Base-by-base conservation (phyloP, 1,140 invertebrate species). In the Diabrotica undecimpunctata region DNA sequence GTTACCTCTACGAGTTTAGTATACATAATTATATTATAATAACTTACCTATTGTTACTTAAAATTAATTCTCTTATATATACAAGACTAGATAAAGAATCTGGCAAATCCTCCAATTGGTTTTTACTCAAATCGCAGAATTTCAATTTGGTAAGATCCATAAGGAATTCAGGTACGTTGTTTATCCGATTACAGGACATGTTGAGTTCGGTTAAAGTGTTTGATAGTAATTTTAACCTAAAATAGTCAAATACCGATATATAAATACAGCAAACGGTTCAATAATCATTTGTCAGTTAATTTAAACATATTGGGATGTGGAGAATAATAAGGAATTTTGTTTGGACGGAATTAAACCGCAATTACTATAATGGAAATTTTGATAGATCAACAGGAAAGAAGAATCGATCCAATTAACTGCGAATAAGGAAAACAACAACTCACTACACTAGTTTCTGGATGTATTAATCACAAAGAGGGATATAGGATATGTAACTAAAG, bases 61-160 rank as follows among this genome's bases (percentile, higher is more conserved):
- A 83, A 70, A 90, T 88, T 0, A 96, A 81, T 79, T 95, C 92
- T 72, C 91, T 84, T 54, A 96, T 75, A 61, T 85, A 81, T 59
- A 85, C 82, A 38, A 94, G 75, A 0, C 79, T 72, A 9, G 82
- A 79, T 53, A 95, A 79, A 72, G 87, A 88, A 0, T 75, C 66
- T 0, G 93, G 93, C 54, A 96, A 79, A 60, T 86, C 83, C 4
- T 77, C 72, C 11, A 96, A 79, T 41, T 80, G 77, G 81, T 96
- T 96, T 75, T 87, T 90, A 61, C 90, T 89, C 66, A 95, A 78
- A 80, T 95, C 89, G 10, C 95, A 75, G 71, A 81, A 89, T 54
- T 87, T 85, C 10, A 96, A 77, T 65, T 86, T 83, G 2, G 74
- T 78, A 65, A 86, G 91, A 60, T 81, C 74, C 51, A 85, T 82